A percentile compares a stretch with the other conserved stretches of the same genome.
Evolutionary conservation across 2,113 vertebrate genomes (phyloP).

Genomic region (Agelaius phoeniceus): DNA sequence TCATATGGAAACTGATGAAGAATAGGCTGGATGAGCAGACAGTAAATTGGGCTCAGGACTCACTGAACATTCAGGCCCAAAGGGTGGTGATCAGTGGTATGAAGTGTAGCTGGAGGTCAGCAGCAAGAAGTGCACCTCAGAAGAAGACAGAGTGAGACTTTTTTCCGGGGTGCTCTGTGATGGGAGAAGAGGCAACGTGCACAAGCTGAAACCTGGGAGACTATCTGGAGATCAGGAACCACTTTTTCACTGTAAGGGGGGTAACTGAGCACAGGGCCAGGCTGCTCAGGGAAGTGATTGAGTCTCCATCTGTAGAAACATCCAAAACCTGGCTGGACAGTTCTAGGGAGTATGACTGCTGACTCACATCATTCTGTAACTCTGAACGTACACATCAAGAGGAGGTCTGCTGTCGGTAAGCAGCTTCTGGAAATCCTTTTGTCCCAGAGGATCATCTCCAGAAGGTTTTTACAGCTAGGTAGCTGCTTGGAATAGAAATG

Average conservation of each 20-base stretch:
- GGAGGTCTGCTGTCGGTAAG: neutral
- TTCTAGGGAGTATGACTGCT: neutral
- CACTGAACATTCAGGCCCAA: neutral
- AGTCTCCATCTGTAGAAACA: neutral
- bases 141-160: neutral
- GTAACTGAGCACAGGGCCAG: neutral
- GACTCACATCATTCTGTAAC: neutral
- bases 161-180: neutral
- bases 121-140: neutral
- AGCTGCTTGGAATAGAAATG: neutral
- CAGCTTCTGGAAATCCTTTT: neutral
- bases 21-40: neutral
- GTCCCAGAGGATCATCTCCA: neutral
- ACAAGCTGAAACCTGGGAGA: neutral
- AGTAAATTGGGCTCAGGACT: neutral
- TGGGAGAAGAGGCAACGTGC: neutral
- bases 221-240: neutral
- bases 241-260: neutral
- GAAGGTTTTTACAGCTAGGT: neutral
- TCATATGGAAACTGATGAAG: neutral
- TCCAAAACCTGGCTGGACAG: neutral
- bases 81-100: neutral
- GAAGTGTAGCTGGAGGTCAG: neutral
- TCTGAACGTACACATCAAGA: neutral
- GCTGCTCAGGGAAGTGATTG: neutral